Evolutionary conservation across 2,113 vertebrate species (phyloP).

Genomic region (Falcunculus frontatus): DNA sequence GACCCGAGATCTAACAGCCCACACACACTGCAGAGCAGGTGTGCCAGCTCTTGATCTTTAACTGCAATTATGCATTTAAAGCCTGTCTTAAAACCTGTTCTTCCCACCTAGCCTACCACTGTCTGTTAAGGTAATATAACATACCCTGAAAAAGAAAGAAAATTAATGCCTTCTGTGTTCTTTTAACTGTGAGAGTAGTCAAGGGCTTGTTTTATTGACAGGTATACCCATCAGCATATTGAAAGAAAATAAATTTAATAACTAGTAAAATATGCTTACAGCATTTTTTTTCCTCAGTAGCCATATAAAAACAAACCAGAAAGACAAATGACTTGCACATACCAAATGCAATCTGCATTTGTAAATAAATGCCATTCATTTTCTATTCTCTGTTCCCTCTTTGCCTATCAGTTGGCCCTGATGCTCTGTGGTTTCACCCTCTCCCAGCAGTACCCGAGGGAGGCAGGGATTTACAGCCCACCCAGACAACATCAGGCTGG

Average conservation of each 20-base stretch:
- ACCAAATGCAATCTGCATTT: background rate
- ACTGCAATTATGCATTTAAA: background rate
- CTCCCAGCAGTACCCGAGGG: background rate
- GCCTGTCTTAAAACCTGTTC: background rate
- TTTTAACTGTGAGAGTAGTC: background rate
- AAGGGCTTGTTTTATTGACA: background rate
- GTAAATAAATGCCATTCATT: background rate
- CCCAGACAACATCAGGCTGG: fast-evolving
- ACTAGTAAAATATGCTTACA: background rate
- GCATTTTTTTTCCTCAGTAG: background rate
- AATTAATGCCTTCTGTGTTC: background rate
- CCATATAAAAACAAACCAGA: background rate
- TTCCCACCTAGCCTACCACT: background rate
- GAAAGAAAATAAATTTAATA: background rate
- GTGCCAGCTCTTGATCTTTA: background rate
- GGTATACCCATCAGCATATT: background rate
- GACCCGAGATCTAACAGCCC: background rate
- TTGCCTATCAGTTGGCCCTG: background rate
- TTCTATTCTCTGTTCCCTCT: background rate
- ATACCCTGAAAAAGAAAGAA: background rate
- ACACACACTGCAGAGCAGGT: background rate
- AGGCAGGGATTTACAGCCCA: background rate
- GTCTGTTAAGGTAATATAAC: background rate
- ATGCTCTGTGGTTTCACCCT: background rate
- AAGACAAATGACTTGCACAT: background rate